Percentiles rank a stretch among this genome's conserved stretches.
These are phyloP conservation scores for Puffinus mauretanicus DNA, from an alignment of 2,113 vertebrate genomes.

Conservation along the genomic window DNA sequence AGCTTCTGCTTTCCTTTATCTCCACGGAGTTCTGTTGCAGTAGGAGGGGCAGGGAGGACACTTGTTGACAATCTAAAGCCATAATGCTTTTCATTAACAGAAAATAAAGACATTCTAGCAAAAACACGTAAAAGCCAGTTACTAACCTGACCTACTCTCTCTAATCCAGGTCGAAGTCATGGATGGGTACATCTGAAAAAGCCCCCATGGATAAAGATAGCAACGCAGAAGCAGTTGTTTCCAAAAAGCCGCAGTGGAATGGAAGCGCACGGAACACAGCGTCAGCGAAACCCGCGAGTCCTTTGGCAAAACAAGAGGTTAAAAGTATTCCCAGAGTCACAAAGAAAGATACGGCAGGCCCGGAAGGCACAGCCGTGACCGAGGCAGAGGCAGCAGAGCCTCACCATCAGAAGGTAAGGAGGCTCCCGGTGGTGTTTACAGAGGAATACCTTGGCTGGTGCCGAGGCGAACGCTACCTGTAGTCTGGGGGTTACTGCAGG, in stretches of 20 bases:
- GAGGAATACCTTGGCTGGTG: not conserved
- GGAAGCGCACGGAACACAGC: rapidly evolving
- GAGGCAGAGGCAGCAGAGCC: not conserved
- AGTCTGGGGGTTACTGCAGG: rapidly evolving
- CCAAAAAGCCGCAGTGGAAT: not conserved
- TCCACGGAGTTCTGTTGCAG: not conserved
- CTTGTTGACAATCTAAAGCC: not conserved
- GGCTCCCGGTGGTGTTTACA: rapidly evolving
- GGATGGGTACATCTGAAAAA: not conserved
- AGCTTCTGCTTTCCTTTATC: not conserved
- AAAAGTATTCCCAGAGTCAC: not conserved
- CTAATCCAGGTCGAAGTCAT: not conserved
- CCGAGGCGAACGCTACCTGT: rapidly evolving
- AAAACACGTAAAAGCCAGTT: not conserved
- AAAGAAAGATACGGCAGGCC: rapidly evolving
- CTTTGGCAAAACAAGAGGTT: not conserved
- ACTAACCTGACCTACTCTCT: not conserved
- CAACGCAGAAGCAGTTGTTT: not conserved
- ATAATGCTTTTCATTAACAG: not conserved
- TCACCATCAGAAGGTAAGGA: conserved; percentile 44
- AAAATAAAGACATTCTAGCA: not conserved
- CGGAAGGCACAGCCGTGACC: not conserved
- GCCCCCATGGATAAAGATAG: not conserved
- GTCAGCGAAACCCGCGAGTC: rapidly evolving
- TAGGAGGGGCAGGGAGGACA: not conserved